These are phyloP conservation scores for Sesia apiformis DNA, from an alignment of 2,888 invertebrate genomes.

Conservation along the genomic window DNA sequence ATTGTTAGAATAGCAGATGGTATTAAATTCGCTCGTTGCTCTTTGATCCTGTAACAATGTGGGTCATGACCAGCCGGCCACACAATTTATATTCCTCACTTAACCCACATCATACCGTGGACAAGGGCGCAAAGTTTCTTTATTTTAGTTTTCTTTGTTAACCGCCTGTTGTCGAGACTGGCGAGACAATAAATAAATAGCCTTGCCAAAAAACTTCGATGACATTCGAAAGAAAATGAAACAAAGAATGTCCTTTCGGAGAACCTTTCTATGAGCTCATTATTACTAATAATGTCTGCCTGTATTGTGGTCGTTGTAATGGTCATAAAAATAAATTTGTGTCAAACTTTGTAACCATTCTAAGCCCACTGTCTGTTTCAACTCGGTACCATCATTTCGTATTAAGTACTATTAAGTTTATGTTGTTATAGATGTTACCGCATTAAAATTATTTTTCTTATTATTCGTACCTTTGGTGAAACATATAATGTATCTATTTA, in stretches of 20 bases:
- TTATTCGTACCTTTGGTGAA: no score
- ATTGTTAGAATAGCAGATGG: slow-evolving; percentile 52
- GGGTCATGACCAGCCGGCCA: slow-evolving; percentile 40
- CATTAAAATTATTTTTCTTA: no score
- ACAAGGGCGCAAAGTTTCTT: slow-evolving; percentile 2
- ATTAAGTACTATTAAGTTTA: no score
- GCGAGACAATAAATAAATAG: not conserved
- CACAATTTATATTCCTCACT: slow-evolving; percentile 15
- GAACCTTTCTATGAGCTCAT: slow-evolving; percentile 17
- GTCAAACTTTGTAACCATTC: no score
- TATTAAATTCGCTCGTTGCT: slow-evolving; percentile 46
- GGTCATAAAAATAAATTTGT: no score
- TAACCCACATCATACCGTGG: slow-evolving; percentile 16
- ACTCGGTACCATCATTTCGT: no score
- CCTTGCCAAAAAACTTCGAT: not conserved
- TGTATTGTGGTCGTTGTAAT: no score
- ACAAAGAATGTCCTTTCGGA: slow-evolving; percentile 12
- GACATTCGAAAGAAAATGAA: slow-evolving; percentile 1
- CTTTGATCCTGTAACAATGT: slow-evolving; percentile 53
- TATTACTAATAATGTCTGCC: slow-evolving; percentile 18
- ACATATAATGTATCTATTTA: not conserved
- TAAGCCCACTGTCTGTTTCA: no score
- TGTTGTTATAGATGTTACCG: no score
- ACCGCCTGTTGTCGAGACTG: not conserved
- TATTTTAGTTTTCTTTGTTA: no score